Conservation (phyloP, 2,888 invertebrate genomes). For the Nephrocerus scutellatus region DNA sequence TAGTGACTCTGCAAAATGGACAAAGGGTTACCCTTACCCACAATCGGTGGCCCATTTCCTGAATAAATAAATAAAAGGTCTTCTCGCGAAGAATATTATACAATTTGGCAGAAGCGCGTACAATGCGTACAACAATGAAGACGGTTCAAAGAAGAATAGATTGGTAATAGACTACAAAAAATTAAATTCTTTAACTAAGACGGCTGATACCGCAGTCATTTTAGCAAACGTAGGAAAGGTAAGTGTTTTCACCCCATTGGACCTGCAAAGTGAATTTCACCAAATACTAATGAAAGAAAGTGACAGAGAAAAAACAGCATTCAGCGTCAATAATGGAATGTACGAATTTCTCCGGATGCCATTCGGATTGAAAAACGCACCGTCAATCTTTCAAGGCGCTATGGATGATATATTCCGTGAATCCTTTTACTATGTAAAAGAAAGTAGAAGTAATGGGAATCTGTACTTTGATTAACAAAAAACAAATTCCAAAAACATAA, state of each 20-base stretch:
- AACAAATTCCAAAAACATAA: too few species aligned
- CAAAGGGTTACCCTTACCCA: conserved; percentile 7
- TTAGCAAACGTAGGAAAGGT: conserved; percentile 1
- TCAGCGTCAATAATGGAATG: conserved; percentile 4
- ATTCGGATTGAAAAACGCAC: conserved; percentile 6
- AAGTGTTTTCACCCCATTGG: not conserved
- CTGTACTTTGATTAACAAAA: too few species aligned
- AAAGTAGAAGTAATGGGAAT: too few species aligned
- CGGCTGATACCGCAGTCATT: too few species aligned
- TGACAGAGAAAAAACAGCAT: too few species aligned
- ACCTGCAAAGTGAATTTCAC: conserved; percentile 4
- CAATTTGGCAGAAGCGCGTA: conserved; percentile 5
- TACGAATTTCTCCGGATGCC: conserved; percentile 9
- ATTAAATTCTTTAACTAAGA: conserved; percentile 3
- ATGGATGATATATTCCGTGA: conserved; percentile 10
- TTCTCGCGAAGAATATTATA: conserved; percentile 8
- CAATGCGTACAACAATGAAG: conserved; percentile 1
- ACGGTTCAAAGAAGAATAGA: conserved; percentile 8
- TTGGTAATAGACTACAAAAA: conserved; percentile 7
- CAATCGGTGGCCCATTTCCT: conserved; percentile 5
- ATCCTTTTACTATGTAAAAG: too few species aligned
- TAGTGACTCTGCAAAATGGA: not conserved
- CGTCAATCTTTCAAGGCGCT: conserved; percentile 6
- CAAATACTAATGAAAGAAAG: conserved; percentile 1
- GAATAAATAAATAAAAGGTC: conserved; percentile 4